A percentile compares a stretch with the other conserved stretches of the same genome.
Evolutionary conservation across 2,797 vertebrate genomes (phyloP).

Genomic region (Danio choprae): DNA sequence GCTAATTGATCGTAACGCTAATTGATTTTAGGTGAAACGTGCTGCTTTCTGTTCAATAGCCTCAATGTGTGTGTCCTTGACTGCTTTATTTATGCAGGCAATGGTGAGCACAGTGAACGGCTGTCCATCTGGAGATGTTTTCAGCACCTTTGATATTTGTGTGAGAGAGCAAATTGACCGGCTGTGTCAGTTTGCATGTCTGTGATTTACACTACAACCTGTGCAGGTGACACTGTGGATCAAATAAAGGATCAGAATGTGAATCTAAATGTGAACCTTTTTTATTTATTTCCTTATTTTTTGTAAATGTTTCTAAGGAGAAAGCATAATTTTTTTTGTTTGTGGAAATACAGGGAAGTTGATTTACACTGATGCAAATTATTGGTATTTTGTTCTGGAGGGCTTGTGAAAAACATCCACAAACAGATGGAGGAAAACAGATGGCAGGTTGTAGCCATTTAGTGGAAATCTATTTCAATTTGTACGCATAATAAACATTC

Average conservation of each 20-base stretch:
- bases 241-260: slow-evolving; percentile 44
- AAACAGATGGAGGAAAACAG: slow-evolving; percentile 41
- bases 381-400: slow-evolving; percentile 9
- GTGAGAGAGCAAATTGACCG: slow-evolving; percentile 20
- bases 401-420: slow-evolving; percentile 28
- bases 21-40: slow-evolving; percentile 39
- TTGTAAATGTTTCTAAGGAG: background rate
- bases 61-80: slow-evolving; percentile 49
- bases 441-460: slow-evolving; percentile 43
- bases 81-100: slow-evolving; percentile 50
- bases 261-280: background rate
- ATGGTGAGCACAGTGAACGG: slow-evolving; percentile 38
- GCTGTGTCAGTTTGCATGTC: slow-evolving; percentile 48
- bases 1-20: slow-evolving; percentile 7
- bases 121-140: slow-evolving; percentile 43
- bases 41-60: slow-evolving; percentile 28
- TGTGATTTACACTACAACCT: slow-evolving; percentile 44
- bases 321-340: background rate
- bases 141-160: slow-evolving; percentile 13
- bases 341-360: background rate
- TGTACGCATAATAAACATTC: slow-evolving; percentile 32
- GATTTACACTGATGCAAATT: slow-evolving; percentile 22
- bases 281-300: background rate
- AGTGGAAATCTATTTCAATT: slow-evolving; percentile 47
- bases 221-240: slow-evolving; percentile 30